A percentile compares a stretch with the other conserved stretches of the same genome.
Conservation (phyloP, 2,888 invertebrate genomes). For the Thereva unica region DNA sequence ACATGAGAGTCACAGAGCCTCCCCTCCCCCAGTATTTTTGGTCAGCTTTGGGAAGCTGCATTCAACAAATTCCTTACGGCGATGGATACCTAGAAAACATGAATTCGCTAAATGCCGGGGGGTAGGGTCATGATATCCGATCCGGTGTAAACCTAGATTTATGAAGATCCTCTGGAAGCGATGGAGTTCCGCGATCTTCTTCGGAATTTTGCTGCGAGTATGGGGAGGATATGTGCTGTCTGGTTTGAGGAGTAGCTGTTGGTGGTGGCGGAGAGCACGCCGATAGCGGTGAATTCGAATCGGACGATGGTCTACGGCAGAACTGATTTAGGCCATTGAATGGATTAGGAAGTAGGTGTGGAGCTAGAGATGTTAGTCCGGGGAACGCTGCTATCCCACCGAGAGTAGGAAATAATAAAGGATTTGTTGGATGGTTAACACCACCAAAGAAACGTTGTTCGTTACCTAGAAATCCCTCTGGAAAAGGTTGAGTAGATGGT, state of each 20-base stretch:
- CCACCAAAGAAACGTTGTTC: conserved; percentile 44
- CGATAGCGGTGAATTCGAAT: conserved; percentile 62
- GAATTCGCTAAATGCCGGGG: conserved; percentile 43
- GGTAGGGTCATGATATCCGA: conserved; percentile 57
- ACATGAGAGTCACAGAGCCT: too few species aligned
- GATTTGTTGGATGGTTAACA: conserved; percentile 61
- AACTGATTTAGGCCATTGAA: conserved; percentile 57
- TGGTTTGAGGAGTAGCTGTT: conserved; percentile 42
- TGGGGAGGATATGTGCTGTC: conserved; percentile 39
- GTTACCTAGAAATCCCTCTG: conserved; percentile 39
- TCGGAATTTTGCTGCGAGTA: conserved; percentile 39
- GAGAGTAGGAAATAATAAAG: conserved; percentile 65
- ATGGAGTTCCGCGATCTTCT: conserved; percentile 38
- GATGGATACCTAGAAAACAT: conserved; percentile 39
- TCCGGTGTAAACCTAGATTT: conserved; percentile 50
- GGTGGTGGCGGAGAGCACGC: conserved; percentile 59
- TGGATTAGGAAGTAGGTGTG: conserved; percentile 53
- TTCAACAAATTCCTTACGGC: conserved; percentile 20
- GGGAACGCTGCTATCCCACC: conserved; percentile 64
- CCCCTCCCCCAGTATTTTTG: too few species aligned
- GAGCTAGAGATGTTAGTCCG: conserved; percentile 57
- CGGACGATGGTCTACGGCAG: conserved; percentile 58
- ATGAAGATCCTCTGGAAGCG: conserved; percentile 36
- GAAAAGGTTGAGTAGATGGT: conserved; percentile 38
- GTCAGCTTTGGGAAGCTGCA: neutral